Evolutionary conservation across 1,140 invertebrate genomes (phyloP), one percentile per base, ranked within the genome.

Genomic region (Temnothorax nylanderi): DNA sequence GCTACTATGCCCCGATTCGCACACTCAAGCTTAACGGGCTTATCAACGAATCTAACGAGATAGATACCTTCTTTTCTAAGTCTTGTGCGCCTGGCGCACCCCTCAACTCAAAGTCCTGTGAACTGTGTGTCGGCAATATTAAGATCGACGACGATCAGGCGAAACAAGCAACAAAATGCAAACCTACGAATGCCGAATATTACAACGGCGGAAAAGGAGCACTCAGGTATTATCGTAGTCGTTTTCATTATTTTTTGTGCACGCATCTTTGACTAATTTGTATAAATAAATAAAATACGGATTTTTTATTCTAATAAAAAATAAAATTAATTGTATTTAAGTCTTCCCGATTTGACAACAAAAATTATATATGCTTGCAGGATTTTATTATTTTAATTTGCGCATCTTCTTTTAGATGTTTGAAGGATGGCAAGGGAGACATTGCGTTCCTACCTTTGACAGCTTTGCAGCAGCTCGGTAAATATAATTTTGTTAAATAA

Each of bases 371-470:
- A n/a, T 37, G 1, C 26, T 11, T 37, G 18, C 8, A 1, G n/a
- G 3, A 18, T 26, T 21, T 37, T 16, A 16, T 81, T 41, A 67
- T 51, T 54, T 69, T 3, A 44, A 54, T 18, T 65, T 13, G n/a
- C 37, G 26, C n/a, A 44, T 82, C 26, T 56, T 67, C 96, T 56
- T 74, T 96, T 88, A 95, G 97, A 65, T 97, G 97, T 91, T 92
- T 97, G n/a, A 95, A 96, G 2, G 96, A 96, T 87, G 96, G 94
- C 3, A 96, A 95, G 37, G 97, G 96, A 56, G 96, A 97, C 90
- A 96, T 97, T 21, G 97, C 97, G 0, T 97, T 97, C 93, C 41
- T 94, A 4, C 88, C 94, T 78, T 92, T 97, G 1, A 90, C 91
- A 7, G 92, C 89, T 34, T 47, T 94, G 0, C 67, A 89, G 18